Evolutionary conservation across 2,797 vertebrate genomes (phyloP), one percentile per base, ranked within the genome.

Genomic region (Anguilla obscura): DNA sequence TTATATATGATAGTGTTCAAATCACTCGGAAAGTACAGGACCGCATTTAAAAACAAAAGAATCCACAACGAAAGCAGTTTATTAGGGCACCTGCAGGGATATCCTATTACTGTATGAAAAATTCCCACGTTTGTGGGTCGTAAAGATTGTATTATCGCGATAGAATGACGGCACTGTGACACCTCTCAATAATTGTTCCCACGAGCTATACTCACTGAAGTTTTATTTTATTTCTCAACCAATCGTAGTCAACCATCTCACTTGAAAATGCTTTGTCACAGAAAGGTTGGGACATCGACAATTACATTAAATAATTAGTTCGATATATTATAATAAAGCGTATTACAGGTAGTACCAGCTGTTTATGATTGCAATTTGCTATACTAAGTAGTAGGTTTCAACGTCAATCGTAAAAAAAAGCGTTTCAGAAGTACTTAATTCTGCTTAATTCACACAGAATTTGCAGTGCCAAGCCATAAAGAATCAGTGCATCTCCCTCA

Each of bases 11-110:
- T 21, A 86, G 7, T 27, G 24, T 91, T 45, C 91, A 91, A 88
- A 90, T 89, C 89, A 87, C 56, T 87, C 79, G 58, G 66, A 92
- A 89, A 87, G 90, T 83, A 86, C 33, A 80, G 16, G 69, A 74
- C 40, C 24, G 88, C n/a, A 40, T 91, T 87, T 74, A 83, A 87
- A 93, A 93, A 91, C 69, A 74, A 93, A 95, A 90, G 94, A 90
- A 93, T 86, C 91, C 82, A 52, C 86, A 91, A 79, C 86, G 93
- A 87, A 87, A 90, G 89, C 88, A 87, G 86, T 90, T 94, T 91
- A 93, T 91, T 45, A 45, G 36, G 4, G 4, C 14, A 24, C 8
- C 40, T 45, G 71, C n/a, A 80, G 5, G 18, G 36, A 40, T 24
- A 45, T 40, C 33, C 14, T 36, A 18, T 40, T 80, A 48, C 40